Conservation (phyloP, 2,113 vertebrate species). For the Ariopsis seemanni region DNA sequence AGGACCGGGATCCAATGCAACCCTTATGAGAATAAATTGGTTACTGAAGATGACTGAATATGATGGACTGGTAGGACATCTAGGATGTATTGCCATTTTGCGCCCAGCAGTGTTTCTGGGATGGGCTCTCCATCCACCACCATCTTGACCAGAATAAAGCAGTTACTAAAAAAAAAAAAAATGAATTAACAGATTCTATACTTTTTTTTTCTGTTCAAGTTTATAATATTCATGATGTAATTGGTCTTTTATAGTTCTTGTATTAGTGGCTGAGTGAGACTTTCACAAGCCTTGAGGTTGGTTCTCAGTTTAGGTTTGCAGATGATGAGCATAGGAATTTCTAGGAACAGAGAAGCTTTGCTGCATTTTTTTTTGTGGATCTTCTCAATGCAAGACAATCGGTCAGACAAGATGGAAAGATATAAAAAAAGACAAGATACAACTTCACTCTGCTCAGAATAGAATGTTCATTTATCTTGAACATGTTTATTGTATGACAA, state of each 20-base stretch:
- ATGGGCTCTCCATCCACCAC: background rate
- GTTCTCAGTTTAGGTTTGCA: slow-evolving; percentile 2
- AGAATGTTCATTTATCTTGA: background rate
- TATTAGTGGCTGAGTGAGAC: background rate
- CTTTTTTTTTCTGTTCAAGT: background rate
- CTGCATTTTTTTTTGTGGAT: background rate
- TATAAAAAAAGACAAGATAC: background rate
- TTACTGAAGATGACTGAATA: background rate
- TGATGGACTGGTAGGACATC: background rate
- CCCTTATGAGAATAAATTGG: background rate
- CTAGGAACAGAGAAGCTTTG: background rate
- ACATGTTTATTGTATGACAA: background rate
- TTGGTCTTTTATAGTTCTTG: background rate
- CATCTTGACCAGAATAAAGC: background rate
- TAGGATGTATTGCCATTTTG: background rate
- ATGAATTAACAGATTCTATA: background rate
- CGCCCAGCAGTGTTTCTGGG: background rate
- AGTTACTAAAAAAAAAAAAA: background rate
- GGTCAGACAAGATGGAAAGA: background rate
- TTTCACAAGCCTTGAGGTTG: background rate
- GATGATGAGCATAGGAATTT: background rate
- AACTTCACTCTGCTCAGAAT: background rate
- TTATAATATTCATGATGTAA: background rate
- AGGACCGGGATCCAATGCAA: background rate
- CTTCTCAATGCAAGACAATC: background rate